Conservation (phyloP, 2,797 vertebrate species). For the Myoxocephalus aenaeus region DNA sequence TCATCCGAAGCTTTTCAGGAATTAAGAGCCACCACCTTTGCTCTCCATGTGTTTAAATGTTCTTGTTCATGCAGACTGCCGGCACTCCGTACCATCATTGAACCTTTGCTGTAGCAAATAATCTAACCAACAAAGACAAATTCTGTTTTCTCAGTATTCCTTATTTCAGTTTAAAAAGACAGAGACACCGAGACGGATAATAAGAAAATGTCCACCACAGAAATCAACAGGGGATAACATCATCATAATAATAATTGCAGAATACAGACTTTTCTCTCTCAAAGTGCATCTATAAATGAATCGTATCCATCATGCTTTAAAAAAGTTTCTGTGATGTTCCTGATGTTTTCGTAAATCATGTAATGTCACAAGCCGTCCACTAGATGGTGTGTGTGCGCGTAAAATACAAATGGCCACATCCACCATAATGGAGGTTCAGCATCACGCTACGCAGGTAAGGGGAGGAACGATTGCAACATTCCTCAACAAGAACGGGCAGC, state of each 20-base stretch:
- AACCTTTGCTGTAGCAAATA: too few species aligned
- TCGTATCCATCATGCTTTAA: background rate
- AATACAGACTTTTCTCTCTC: background rate
- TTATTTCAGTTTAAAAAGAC: too few species aligned
- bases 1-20: too few species aligned
- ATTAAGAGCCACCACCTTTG: too few species aligned
- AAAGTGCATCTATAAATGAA: constrained; percentile 27
- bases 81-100: too few species aligned
- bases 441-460: background rate
- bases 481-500: background rate
- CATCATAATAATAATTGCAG: background rate
- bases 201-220: too few species aligned
- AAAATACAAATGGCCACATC: background rate
- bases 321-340: background rate
- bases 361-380: constrained; percentile 23
- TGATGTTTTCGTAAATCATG: background rate
- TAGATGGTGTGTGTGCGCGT: constrained; percentile 47
- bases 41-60: too few species aligned
- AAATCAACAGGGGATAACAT: background rate
- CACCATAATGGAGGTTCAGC: background rate
- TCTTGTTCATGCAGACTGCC: too few species aligned
- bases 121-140: too few species aligned
- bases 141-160: too few species aligned
- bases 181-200: too few species aligned
- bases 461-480: background rate